These are phyloP conservation scores for Drosophila hydei DNA, from an alignment of 1,140 invertebrate species.

Conservation along the genomic window DNA sequence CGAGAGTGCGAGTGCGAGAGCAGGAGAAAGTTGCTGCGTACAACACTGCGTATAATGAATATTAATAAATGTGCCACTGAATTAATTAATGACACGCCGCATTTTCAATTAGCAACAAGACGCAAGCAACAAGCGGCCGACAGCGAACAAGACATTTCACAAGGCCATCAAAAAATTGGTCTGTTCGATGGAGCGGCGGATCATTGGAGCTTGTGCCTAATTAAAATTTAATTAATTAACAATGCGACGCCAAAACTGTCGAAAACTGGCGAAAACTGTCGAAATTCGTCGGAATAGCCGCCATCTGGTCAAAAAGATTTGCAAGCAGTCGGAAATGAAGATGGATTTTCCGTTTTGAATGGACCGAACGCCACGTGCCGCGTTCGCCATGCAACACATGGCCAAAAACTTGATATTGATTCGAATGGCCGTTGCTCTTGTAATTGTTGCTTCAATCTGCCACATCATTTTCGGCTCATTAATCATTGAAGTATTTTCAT, in stretches of 20 bases:
- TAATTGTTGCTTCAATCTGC: conserved; percentile 58
- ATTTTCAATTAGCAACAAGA: conserved; percentile 61
- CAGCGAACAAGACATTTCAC: conserved; percentile 53
- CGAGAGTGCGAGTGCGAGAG: background rate
- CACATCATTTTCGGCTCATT: conserved; percentile 80
- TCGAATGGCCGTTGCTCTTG: conserved; percentile 7
- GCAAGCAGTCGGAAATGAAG: conserved; percentile 11
- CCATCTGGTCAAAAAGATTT: conserved; percentile 44
- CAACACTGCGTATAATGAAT: conserved; percentile 72
- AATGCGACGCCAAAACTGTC: conserved; percentile 40
- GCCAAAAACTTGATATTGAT: conserved; percentile 41
- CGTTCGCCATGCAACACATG: conserved; percentile 59
- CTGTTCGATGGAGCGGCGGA: background rate
- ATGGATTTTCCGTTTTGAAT: conserved; percentile 35
- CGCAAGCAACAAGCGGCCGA: conserved; percentile 38
- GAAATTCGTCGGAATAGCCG: conserved; percentile 33
- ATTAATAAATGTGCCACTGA: conserved; percentile 71
- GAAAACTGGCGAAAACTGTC: conserved; percentile 33
- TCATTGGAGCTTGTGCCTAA: conserved; percentile 31
- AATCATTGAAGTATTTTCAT: conserved; percentile 71
- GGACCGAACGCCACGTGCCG: conserved; percentile 21
- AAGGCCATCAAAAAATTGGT: conserved; percentile 17
- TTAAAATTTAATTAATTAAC: conserved; percentile 81
- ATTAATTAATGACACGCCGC: conserved; percentile 55
- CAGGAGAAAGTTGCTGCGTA: conserved; percentile 10